phyloP scores from a whole-genome alignment of 2,888 invertebrate species.

The Lepidochitona cinerea region DNA sequence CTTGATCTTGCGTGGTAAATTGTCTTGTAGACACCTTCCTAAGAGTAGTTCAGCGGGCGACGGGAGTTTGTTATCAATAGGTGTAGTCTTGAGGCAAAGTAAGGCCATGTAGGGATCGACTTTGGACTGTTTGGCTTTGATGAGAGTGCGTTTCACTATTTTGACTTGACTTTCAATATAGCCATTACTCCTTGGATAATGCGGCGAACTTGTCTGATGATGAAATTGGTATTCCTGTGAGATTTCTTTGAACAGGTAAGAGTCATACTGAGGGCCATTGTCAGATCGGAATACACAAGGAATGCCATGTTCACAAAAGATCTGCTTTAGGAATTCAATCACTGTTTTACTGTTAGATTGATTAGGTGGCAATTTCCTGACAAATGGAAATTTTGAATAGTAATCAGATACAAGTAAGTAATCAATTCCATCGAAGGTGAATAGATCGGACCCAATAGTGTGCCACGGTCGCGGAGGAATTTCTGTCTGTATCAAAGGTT shows the following conservation, averaged over 20 bases:
- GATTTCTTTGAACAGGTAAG: not conserved
- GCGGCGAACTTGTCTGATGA: not conserved
- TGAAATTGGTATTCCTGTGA: not conserved
- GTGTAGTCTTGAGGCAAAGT: not conserved
- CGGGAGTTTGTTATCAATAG: conserved; percentile 6
- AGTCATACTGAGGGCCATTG: conserved; percentile 31
- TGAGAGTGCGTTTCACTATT: not conserved
- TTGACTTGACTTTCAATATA: conserved; percentile 11
- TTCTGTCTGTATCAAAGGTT: conserved; percentile 13
- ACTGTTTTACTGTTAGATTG: not conserved
- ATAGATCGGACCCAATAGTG: conserved; percentile 21
- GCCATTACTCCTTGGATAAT: conserved; percentile 5
- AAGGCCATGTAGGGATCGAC: conserved; percentile 3
- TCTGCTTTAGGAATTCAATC: not conserved
- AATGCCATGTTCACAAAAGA: conserved; percentile 23
- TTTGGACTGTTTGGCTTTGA: not conserved
- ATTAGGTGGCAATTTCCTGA: not conserved
- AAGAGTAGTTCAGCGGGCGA: not conserved
- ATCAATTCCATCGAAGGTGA: conserved; percentile 15
- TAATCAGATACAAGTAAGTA: conserved; percentile 19
- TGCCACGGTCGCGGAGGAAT: conserved; percentile 20
- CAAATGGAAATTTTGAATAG: conserved; percentile 11
- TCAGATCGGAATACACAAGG: conserved; percentile 22
- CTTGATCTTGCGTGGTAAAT: not conserved
- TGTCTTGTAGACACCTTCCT: not conserved